These are phyloP conservation scores for Argya squamiceps DNA, from an alignment of 2,797 vertebrate genomes.

Conservation along the genomic window DNA sequence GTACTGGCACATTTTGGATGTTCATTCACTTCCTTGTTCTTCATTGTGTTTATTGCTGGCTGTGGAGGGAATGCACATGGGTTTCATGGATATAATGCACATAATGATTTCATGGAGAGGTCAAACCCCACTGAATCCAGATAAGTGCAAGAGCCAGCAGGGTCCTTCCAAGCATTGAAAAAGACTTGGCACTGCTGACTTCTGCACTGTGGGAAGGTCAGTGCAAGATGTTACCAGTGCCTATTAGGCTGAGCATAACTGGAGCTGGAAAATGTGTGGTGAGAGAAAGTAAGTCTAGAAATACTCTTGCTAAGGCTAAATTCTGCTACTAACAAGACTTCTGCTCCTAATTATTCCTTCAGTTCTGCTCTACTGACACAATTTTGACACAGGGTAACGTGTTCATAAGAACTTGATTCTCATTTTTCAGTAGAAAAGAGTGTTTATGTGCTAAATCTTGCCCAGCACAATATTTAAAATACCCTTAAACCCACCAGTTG, in stretches of 20 bases:
- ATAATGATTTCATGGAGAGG: not conserved
- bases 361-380: not conserved
- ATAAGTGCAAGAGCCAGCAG: not conserved
- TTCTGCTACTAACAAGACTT: not conserved
- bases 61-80: not conserved
- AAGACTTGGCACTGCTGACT: not conserved
- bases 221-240: not conserved
- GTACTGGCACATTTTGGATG: not conserved
- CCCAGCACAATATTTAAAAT: not conserved
- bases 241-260: not conserved
- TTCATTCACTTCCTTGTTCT: not conserved
- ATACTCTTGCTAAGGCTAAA: not conserved
- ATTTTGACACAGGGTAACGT: not conserved
- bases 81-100: not conserved
- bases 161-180: not conserved
- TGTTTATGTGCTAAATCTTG: not conserved
- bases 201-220: not conserved
- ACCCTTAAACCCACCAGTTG: not conserved
- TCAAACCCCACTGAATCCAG: not conserved
- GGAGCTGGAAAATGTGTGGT: not conserved
- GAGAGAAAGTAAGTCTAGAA: not conserved
- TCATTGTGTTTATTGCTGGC: not conserved
- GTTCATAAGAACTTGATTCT: not conserved
- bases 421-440: not conserved
- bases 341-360: not conserved